These are phyloP conservation scores for Lepus timidus DNA, from an alignment of 2,113 vertebrate genomes.

Conservation along the genomic window DNA sequence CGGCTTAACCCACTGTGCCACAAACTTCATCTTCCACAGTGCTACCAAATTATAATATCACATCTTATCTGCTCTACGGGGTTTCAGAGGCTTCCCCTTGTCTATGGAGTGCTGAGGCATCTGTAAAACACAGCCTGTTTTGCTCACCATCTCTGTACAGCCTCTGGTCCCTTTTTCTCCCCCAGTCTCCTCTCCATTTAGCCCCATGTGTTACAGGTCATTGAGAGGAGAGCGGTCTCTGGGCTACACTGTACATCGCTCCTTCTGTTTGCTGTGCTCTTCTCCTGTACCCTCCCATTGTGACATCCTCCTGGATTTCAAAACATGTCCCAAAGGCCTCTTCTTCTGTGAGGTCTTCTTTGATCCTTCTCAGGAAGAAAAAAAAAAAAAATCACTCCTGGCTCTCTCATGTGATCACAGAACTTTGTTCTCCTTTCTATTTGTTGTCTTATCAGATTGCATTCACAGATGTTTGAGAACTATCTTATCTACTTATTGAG, in stretches of 20 bases:
- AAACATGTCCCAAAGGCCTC: neutral
- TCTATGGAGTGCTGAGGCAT: neutral
- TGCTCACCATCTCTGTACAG: neutral
- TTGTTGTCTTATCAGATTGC: neutral
- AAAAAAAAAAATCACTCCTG: neutral
- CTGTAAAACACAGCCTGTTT: neutral
- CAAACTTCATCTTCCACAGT: neutral
- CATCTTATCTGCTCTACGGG: neutral
- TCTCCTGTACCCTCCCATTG: neutral
- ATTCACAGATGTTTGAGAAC: neutral
- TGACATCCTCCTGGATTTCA: neutral
- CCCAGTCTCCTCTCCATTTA: neutral
- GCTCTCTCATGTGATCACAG: neutral
- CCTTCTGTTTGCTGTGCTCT: neutral
- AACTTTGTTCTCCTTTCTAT: neutral
- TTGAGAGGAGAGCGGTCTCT: neutral
- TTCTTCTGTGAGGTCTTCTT: neutral
- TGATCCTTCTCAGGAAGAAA: neutral
- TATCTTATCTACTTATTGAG: neutral
- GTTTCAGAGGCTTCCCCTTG: neutral
- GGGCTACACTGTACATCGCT: neutral
- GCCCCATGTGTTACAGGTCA: accelerated
- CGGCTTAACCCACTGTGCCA: no score
- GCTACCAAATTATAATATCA: neutral
- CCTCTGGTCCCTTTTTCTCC: neutral